Evolutionary conservation across 1,140 invertebrate genomes (phyloP), one percentile per base, ranked within the genome.

Genomic region (Epicauta chinensis): DNA sequence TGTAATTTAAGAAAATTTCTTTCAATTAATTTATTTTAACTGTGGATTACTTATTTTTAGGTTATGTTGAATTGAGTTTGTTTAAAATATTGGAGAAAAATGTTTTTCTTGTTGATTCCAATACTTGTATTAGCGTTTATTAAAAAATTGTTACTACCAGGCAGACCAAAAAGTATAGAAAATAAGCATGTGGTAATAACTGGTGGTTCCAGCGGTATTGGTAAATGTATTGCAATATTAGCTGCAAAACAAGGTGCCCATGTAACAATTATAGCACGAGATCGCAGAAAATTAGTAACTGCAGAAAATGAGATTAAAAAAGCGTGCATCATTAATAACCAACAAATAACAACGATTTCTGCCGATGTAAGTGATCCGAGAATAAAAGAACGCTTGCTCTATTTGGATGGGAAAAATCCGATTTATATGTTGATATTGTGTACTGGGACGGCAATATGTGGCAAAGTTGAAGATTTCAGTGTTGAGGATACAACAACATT

Each of bases 131-230:
- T 47, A 16, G 45, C 45, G 2, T 15, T 47, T 14, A 16, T 29
- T 13, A 17, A 34, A 37, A 37, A 13, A 4, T 29, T 47, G 12
- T 35, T 59, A 55, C 55, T 9, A 10, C 31, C 32, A n/a, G 51
- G 29, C 13, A 55, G 43, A 46, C 60, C 66, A 7, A 47, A 36
- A 37, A 47, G 17, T 75, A 52, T 76, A 73, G 63, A 73, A 61
- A 72, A 72, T 6, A 78, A 73, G 61, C 81, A 83, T 70, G 78
- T 83, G 35, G 76, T 82, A 16, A 77, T 97, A n/a, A 95, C 91
- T 16, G 95, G 95, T 39, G 95, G 94, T 23, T 97, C 94, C 0
- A 94, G 91, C 75, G 95, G 95, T 4, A 98, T 98, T 60, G 95
- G 95, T 2, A 87, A 91, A 70, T 79, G 82, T 38, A 66, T 91